Conservation (phyloP, 2,888 invertebrate genomes). For the Hirtodrosophila trivittata region DNA sequence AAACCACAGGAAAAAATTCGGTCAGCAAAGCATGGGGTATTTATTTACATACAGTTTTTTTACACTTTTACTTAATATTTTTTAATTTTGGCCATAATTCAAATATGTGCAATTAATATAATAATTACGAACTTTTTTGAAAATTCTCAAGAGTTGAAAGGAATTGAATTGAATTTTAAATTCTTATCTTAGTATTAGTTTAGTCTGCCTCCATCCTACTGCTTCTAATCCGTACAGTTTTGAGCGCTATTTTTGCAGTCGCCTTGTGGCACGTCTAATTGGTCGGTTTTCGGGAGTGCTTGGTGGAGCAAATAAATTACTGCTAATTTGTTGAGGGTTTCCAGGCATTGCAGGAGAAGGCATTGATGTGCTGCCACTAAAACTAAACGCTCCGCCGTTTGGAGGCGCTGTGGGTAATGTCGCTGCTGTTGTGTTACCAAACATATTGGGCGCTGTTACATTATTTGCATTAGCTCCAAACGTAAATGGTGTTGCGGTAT, state of each 20-base stretch:
- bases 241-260: slow-evolving; percentile 68
- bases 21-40: no score
- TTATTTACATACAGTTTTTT: no score
- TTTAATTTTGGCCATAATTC: no score
- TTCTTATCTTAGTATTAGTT: no score
- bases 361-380: slow-evolving; percentile 44
- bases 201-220: no score
- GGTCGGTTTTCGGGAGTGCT: slow-evolving; percentile 58
- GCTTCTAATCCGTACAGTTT: background rate
- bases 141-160: no score
- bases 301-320: slow-evolving; percentile 66
- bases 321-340: slow-evolving; percentile 43
- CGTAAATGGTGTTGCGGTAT: slow-evolving; percentile 57
- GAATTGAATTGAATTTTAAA: no score
- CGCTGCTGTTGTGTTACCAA: slow-evolving; percentile 44
- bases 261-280: slow-evolving; percentile 78
- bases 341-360: slow-evolving; percentile 26
- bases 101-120: no score
- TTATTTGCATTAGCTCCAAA: slow-evolving; percentile 47
- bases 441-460: slow-evolving; percentile 37
- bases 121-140: no score
- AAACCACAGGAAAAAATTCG: no score
- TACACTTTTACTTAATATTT: no score
- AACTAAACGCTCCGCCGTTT: slow-evolving; percentile 54
- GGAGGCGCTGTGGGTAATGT: slow-evolving; percentile 6